Evolutionary conservation across 2,797 vertebrate species (phyloP), one percentile per base, ranked within the genome.

Genomic region (Phataginus tricuspis): DNA sequence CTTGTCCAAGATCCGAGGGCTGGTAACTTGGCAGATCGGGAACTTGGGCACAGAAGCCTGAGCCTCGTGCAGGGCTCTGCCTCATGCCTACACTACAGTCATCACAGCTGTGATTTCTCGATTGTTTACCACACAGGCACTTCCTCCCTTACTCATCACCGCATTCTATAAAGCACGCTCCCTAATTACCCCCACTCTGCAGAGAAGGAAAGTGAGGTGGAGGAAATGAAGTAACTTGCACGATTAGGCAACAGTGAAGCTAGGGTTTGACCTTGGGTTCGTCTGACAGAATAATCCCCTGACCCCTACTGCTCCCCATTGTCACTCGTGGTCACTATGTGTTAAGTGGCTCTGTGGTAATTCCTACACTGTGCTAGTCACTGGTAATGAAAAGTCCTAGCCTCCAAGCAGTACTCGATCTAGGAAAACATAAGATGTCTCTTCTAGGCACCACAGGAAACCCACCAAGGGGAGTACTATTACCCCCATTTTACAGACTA

Each of bases 101-200:
- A 9, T 57, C 5, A 0, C 5, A 23, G 7, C 21, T 13, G 34
- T 19, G 77, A 29, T 25, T 69, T 83, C 83, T 23, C 66, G 0
- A 0, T 13, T 13, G 6, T 53, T 63, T 23, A 1, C 42, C 75
- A 45, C 34, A 13, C 0, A 0, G 9, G 3, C 10, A 53, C 21
- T 72, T 21, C 51, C 66, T 79, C 64, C 69, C n/a, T 37, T 64
- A n/a, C 85, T 57, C 29, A 34, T 71, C 39, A 75, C 64, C n/a
- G 8, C 45, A 15, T 42, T 51, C 39, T 13, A 0, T 16, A 6
- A 59, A 25, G 12, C 85, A 25, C 2, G 7, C 2, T n/a, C 39
- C 51, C 31, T 53, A 15, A 29, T 7, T 18, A 11, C 34, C 53
- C 49, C 37, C 49, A 37, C 89, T 71, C 57, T 55, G 57, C 59